These are phyloP conservation scores for Melinaea menophilus DNA, from an alignment of 2,888 invertebrate species.

Conservation along the genomic window DNA sequence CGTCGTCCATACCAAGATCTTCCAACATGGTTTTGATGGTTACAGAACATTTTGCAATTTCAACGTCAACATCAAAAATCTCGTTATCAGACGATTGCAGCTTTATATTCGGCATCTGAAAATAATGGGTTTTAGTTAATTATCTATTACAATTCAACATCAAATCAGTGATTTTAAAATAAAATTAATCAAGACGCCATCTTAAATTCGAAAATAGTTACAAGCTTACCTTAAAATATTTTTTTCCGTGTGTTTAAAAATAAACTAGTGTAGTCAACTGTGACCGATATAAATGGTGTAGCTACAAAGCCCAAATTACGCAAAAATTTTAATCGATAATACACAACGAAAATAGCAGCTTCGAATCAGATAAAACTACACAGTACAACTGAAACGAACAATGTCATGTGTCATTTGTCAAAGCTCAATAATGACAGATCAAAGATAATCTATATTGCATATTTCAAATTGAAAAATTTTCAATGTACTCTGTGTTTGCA, in stretches of 20 bases:
- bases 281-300: background rate
- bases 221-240: slow-evolving; percentile 21
- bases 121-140: slow-evolving; percentile 1
- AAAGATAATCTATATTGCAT: no score
- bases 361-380: no score
- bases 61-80: slow-evolving; percentile 96
- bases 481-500: no score
- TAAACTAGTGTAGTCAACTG: background rate
- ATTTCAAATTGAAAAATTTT: no score
- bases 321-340: background rate
- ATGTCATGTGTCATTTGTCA: no score
- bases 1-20: slow-evolving; percentile 93
- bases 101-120: slow-evolving; percentile 95
- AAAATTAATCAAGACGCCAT: slow-evolving; percentile 18
- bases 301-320: background rate
- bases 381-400: no score
- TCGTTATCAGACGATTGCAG: slow-evolving; percentile 97
- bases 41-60: slow-evolving; percentile 98
- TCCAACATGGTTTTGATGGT: slow-evolving; percentile 99
- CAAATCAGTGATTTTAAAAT: background rate
- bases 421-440: no score
- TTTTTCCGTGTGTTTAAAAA: slow-evolving; percentile 1
- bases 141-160: background rate
- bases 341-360: slow-evolving; percentile 2
- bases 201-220: slow-evolving; percentile 23